Conservation (phyloP, 2,113 vertebrate genomes). For the Cololabis saira region DNA sequence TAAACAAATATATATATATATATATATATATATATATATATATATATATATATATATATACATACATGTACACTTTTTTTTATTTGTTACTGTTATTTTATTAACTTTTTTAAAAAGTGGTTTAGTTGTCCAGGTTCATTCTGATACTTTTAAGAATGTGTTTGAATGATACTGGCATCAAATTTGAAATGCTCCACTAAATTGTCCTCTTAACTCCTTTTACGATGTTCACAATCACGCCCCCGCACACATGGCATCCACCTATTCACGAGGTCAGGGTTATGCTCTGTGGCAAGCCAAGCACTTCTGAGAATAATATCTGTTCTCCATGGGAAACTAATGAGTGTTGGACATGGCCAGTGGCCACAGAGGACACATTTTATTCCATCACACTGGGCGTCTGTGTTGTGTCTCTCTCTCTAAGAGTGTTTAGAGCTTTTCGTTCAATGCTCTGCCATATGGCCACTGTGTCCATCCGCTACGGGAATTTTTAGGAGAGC, state of each 20-base stretch:
- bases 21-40: too few species aligned
- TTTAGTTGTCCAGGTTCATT: not conserved
- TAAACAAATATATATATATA: too few species aligned
- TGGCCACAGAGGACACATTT: conserved; percentile 50
- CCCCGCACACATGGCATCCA: conserved; percentile 39
- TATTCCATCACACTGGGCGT: conserved; percentile 64
- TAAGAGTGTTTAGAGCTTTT: conserved; percentile 48
- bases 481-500: conserved; percentile 36
- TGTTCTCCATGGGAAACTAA: conserved; percentile 77
- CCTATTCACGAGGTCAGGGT: conserved; percentile 57
- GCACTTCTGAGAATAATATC: conserved; percentile 67
- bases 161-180: conserved; percentile 26
- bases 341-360: conserved; percentile 63
- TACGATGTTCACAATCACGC: conserved; percentile 10
- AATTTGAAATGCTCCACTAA: conserved; percentile 43
- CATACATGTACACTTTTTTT: too few species aligned
- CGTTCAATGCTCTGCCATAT: conserved; percentile 61
- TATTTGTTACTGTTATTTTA: too few species aligned
- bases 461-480: conserved; percentile 47
- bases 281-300: conserved; percentile 41
- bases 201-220: conserved; percentile 33
- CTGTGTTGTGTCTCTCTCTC: conserved; percentile 43
- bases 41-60: too few species aligned
- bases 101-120: not conserved
- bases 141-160: not conserved